Evolutionary conservation across 2,888 invertebrate species (phyloP), one percentile per base, ranked within the genome.

Genomic region (Sesia bembeciformis): DNA sequence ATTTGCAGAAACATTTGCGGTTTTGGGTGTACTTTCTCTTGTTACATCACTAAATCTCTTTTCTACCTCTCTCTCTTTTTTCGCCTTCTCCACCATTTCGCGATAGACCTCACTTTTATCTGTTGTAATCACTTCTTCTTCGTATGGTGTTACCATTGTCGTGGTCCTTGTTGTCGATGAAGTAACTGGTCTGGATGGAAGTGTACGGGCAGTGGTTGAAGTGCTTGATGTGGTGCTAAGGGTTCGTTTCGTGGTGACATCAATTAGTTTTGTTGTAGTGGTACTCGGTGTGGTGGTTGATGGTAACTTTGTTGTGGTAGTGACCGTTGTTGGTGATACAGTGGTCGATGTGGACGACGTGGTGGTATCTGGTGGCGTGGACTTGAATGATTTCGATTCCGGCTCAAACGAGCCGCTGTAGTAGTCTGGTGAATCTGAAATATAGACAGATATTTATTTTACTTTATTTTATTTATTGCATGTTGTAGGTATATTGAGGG

Each of bases 21-120:
- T 23, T 23, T 23, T 23, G 23, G 23, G 23, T 23, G 23, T 23
- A 23, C 2, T 23, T 23, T 23, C 23, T 1, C 23, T 23, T 23
- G 23, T 23, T 23, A 23, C 23, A 23, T 23, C 23, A 23, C 23
- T 23, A 23, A 53, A 52, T 53, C 54, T 62, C 40, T 55, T 58
- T 57, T 65, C 64, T 6, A 62, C 56, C 0, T 39, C 40, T 38
- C 64, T 53, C 56, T 68, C 61, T 52, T 63, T 65, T 8, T 56
- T 64, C 41, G 57, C 58, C 49, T 66, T 68, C 39, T 60, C 60
- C 6, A 4, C 58, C 54, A 53, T 50, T 39, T 62, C 58, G 41
- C 66, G 62, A 40, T 64, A 40, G 40, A 40, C 8, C 4, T 8
- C 23, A 49, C 40, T 46, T 52, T 54, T 61, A 38, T 63, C 59